Percentiles rank a stretch among this genome's conserved stretches.
Evolutionary conservation across 2,113 vertebrate species (phyloP).

Genomic region (Pelecanoides urinatrix): DNA sequence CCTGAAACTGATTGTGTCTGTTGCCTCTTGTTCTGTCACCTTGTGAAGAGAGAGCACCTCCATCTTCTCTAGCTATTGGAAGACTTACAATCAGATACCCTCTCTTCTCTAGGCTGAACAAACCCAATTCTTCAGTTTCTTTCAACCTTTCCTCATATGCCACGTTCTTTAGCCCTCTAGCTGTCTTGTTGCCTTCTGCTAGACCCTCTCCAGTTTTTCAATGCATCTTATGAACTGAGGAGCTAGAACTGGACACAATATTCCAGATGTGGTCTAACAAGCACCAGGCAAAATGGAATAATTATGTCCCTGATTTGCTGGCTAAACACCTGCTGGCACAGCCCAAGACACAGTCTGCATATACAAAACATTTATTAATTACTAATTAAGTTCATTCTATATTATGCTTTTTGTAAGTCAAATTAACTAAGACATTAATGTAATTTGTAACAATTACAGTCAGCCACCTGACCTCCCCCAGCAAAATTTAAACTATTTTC

Average conservation of each 20-base stretch:
- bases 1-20: not conserved
- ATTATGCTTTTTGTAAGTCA: not conserved
- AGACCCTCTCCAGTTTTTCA: not conserved
- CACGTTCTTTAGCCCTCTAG: not conserved
- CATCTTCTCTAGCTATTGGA: not conserved
- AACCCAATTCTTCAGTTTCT: not conserved
- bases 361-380: not conserved
- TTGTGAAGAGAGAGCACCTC: not conserved
- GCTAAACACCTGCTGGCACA: not conserved
- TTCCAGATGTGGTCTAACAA: not conserved
- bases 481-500: not conserved
- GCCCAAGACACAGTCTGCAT: no score
- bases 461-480: not conserved
- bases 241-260: not conserved
- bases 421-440: not conserved
- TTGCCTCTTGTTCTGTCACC: not conserved
- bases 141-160: not conserved
- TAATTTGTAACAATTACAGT: not conserved
- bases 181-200: not conserved
- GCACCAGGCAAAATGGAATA: not conserved
- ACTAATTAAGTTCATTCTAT: not conserved
- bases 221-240: not conserved
- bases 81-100: not conserved
- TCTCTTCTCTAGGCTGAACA: not conserved
- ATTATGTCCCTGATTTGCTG: not conserved